Evolutionary conservation across 2,797 vertebrate species (phyloP), one percentile per base, ranked within the genome.

Genomic region (Chiroxiphia lanceolata): DNA sequence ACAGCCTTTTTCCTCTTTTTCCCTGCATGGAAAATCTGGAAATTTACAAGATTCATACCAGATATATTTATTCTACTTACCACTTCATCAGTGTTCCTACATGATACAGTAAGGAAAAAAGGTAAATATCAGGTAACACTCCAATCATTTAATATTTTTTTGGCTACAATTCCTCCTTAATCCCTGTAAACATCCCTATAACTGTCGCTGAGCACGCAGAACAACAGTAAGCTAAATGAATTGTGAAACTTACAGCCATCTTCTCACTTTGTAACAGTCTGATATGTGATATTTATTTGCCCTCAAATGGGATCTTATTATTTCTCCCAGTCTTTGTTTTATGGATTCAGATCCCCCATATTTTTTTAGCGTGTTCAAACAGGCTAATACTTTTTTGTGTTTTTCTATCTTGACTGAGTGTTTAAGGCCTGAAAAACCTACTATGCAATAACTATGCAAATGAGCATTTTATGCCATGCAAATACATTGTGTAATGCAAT

Each of bases 371-470:
- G 0, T 64, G n/a, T 78, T 96, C 89, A 79, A 78, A 92, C 13
- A 94, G 34, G 33, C n/a, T 51, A 88, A 82, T 61, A 72, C 22
- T 91, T 92, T 63, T 50, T 42, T 90, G 11, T 36, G 18, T 33
- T 79, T 93, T 92, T 93, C 33, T 90, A 40, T 91, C 93, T 70
- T 83, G 68, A 75, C 13, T 57, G 8, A 5, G 25, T 74, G 42
- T 20, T 82, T 90, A 75, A 63, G 78, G 53, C 76, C 64, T 93
- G 71, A 93, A 93, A 93, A 95, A 42, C 54, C 47, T 89, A 63
- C 53, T 77, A 2, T 42, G 42, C 87, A 95, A 42, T 86, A 93
- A 89, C 69, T 93, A 88, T 77, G 65, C 54, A 92, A 93, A 95
- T n/a, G 13, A 95, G 82, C 54, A 87, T 42, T 71, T 79, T 50